Evolutionary conservation across 1,140 invertebrate species (phyloP).

Genomic region (Procambarus virginalis): DNA sequence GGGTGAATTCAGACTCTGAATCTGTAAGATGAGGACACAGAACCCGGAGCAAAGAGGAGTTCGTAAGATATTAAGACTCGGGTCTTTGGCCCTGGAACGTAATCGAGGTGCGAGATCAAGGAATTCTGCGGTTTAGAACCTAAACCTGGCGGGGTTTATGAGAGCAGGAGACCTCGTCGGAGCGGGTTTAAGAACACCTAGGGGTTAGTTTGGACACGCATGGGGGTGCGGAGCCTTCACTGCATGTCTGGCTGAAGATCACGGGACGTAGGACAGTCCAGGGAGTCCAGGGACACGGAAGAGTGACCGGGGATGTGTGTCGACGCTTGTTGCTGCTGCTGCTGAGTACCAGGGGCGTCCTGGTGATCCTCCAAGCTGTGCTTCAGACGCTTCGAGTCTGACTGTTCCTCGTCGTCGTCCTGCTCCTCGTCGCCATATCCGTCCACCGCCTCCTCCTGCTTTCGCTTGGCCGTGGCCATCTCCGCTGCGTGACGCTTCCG

Average conservation of each 20-base stretch:
- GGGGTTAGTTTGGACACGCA: background rate
- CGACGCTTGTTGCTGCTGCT: background rate
- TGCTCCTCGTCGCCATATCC: constrained; percentile 79
- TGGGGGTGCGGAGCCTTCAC: background rate
- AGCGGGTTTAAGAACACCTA: background rate
- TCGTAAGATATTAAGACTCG: too few species aligned
- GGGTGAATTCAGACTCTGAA: too few species aligned
- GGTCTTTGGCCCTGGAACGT: too few species aligned
- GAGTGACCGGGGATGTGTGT: constrained; percentile 4
- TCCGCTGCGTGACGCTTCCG: constrained; percentile 99
- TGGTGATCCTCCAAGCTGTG: constrained; percentile 38
- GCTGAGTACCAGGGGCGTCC: background rate
- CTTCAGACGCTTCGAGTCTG: constrained; percentile 45
- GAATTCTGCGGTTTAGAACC: too few species aligned
- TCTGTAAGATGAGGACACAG: too few species aligned
- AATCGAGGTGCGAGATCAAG: too few species aligned
- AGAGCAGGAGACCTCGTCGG: background rate
- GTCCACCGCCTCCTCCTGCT: constrained; percentile 93
- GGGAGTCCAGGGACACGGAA: constrained; percentile 5
- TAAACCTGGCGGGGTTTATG: too few species aligned
- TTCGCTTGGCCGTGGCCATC: constrained; percentile 97
- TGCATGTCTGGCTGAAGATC: constrained; percentile 14
- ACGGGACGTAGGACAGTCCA: constrained; percentile 31
- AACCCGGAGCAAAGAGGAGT: too few species aligned
- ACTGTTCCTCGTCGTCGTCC: constrained; percentile 54